Base-by-base conservation (phyloP, 30 jellyfish, hydroid and myxozoan genomes). In the Aurelia aurita complex sp. Pacific region DNA sequence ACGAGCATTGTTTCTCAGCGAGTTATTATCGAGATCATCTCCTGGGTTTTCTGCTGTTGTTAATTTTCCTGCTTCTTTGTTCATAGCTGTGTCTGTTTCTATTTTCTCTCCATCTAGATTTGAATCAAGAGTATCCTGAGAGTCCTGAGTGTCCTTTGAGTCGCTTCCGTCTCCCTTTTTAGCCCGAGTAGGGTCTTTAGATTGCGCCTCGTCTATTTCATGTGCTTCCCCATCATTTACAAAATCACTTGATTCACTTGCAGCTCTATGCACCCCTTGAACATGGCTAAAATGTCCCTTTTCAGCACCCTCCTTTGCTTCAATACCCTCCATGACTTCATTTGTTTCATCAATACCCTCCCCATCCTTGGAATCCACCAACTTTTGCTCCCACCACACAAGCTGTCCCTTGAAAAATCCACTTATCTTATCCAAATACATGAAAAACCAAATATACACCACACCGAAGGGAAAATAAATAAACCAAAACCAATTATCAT, bases 401-500 rank as follows among this genome's bases (percentile, higher is more conserved):
- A 87, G 75, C 77, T 92, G 97, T 2, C 86, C 87, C 61, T 88
- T 94, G 52, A 94, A 64, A 53, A 94, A 83, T 13, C 57, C 71
- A 33, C 99, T 76, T 34, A 94, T 77, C 35, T 80, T 79, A 63
- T 89, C 97, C 42, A 94, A 51, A 72, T 94, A 94, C 97, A 94
- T 94, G 60, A 94, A 94, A 42, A 80, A 69, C 53, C 75, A 36
- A 54, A 94, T 80, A 64, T 94, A 94, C 1, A 76, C 59, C 0
- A 80, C 18, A 15, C 99, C 99, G 2, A 82, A 83, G 5, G 91
- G 89, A 40, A 94, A 77, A 68, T 88, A 94, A 23, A 94, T 33
- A 15, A 75, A n/a, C 99, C 97, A 94, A 73, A 94, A 88, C 99
- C 99, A 94, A 1, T 46, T 70, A 69, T 94, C 99, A 43, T 80